Percentiles rank a stretch among this genome's conserved stretches.
These are phyloP conservation scores for Heterotis niloticus DNA, from an alignment of 2,113 vertebrate genomes.

Conservation along the genomic window DNA sequence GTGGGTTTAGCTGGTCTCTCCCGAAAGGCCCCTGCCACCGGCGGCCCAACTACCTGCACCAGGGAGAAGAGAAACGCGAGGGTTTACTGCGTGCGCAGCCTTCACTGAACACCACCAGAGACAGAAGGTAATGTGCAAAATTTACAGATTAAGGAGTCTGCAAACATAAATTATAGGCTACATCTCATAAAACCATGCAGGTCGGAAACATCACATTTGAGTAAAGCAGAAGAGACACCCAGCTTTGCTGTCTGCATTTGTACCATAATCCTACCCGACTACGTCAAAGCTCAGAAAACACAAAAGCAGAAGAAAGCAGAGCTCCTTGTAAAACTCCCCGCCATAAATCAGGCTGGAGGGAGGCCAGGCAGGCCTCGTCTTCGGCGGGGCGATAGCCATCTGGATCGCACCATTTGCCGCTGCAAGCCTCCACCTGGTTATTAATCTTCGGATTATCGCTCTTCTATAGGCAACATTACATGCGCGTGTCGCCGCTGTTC, in stretches of 20 bases:
- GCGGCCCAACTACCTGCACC: conserved; percentile 82
- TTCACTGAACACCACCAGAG: neutral
- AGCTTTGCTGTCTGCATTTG: too few species aligned
- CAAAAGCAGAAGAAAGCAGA: neutral
- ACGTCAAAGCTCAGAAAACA: neutral
- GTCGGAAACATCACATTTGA: too few species aligned
- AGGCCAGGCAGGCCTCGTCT: neutral
- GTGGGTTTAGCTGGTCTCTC: conserved; percentile 79
- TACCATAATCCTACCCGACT: too few species aligned
- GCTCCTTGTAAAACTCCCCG: neutral
- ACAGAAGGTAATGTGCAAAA: conserved; percentile 23
- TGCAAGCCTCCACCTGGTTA: conserved; percentile 51
- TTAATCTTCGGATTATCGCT: conserved; percentile 56
- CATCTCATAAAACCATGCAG: neutral
- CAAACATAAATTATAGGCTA: too few species aligned
- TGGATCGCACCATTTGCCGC: conserved; percentile 38
- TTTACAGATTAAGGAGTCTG: neutral
- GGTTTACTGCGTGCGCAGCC: neutral
- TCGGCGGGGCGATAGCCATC: neutral
- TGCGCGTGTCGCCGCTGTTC: neutral
- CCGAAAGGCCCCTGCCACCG: conserved; percentile 75
- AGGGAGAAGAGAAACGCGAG: conserved; percentile 28
- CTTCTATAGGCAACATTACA: conserved; percentile 30
- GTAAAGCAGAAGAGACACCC: too few species aligned
- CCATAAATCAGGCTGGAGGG: neutral